Evolutionary conservation across 2,797 vertebrate genomes (phyloP).

Genomic region (Pipistrellus nathusii): DNA sequence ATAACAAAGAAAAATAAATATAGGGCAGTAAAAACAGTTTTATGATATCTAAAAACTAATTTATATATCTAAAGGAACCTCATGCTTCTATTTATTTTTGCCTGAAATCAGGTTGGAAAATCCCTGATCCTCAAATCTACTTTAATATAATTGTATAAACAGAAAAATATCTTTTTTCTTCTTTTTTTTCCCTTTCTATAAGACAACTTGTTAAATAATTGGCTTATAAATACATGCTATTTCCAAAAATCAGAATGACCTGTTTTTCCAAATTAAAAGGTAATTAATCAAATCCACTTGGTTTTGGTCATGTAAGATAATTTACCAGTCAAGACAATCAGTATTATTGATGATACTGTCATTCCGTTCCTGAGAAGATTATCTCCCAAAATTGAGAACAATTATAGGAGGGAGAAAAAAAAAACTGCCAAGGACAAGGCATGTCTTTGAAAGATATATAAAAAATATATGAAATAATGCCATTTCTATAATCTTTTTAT

Average conservation of each 20-base stretch:
- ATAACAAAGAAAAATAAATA: slow-evolving; percentile 12
- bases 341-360: slow-evolving; percentile 54
- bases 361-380: slow-evolving; percentile 19
- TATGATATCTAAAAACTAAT: background rate
- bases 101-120: slow-evolving; percentile 47
- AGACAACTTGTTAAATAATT: slow-evolving; percentile 7
- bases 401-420: background rate
- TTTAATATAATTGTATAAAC: background rate
- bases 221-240: background rate
- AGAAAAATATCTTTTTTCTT: background rate
- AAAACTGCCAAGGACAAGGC: background rate
- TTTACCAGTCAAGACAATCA: slow-evolving; percentile 52
- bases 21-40: background rate
- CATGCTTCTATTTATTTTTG: background rate
- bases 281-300: slow-evolving; percentile 52
- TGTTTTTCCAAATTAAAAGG: slow-evolving; percentile 53
- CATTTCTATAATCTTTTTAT: slow-evolving; percentile 47
- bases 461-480: background rate
- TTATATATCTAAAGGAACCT: background rate
- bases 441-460: background rate
- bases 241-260: slow-evolving; percentile 25
- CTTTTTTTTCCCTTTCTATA: background rate
- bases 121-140: slow-evolving; percentile 37
- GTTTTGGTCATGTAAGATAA: slow-evolving; percentile 42
- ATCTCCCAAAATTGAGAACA: slow-evolving; percentile 19